These are phyloP conservation scores for Sandelia bainsii DNA, from an alignment of 2,797 vertebrate species.

Conservation along the genomic window DNA sequence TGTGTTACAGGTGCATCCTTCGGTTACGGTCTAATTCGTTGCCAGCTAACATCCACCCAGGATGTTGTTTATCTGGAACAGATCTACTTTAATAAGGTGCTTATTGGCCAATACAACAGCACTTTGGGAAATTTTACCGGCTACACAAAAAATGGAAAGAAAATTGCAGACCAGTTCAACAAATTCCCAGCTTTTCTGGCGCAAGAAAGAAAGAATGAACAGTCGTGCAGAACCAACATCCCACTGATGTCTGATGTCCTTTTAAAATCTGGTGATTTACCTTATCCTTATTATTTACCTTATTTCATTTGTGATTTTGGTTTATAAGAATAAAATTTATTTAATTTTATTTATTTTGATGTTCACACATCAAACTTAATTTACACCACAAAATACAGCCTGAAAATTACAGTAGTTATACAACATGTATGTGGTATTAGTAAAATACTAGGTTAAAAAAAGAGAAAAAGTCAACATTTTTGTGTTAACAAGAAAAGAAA, in stretches of 20 bases:
- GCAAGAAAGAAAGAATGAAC: neutral
- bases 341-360: no score
- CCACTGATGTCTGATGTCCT: accelerated
- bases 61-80: slow-evolving; percentile 36
- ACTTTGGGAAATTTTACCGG: slow-evolving; percentile 48
- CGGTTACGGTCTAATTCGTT: accelerated
- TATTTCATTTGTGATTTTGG: no score
- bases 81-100: slow-evolving; percentile 49
- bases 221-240: neutral
- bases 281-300: no score
- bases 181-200: neutral
- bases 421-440: neutral
- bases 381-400: neutral
- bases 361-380: neutral
- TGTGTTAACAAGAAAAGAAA: neutral
- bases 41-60: slow-evolving; percentile 29
- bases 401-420: neutral
- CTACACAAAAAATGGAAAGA: slow-evolving; percentile 29
- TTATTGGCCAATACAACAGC: slow-evolving; percentile 58
- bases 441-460: neutral
- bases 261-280: slow-evolving; percentile 41
- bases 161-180: slow-evolving; percentile 24
- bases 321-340: no score
- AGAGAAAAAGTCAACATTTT: no score
- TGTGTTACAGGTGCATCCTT: slow-evolving; percentile 42